Conservation (phyloP, 2,113 vertebrate species). For the Hippocampus barbouri region DNA sequence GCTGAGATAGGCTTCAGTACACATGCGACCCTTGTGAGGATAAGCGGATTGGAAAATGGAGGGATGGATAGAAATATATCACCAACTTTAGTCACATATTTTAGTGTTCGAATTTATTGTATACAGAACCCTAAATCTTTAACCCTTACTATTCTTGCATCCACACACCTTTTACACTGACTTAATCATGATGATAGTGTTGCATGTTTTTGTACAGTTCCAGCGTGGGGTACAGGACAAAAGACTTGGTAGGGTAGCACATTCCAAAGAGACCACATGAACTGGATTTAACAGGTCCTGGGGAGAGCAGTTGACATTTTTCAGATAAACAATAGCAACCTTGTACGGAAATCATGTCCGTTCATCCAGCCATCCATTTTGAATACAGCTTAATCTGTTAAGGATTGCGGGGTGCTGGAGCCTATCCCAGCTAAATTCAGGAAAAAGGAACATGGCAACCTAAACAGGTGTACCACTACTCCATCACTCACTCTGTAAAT, state of each 20-base stretch:
- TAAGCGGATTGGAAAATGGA: too few species aligned
- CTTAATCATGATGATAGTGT: slow-evolving; percentile 24
- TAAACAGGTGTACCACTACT: too few species aligned
- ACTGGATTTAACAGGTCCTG: slow-evolving; percentile 20
- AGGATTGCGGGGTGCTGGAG: too few species aligned
- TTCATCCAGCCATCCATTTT: too few species aligned
- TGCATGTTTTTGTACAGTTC: slow-evolving; percentile 19
- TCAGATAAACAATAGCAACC: slow-evolving; percentile 6
- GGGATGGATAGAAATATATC: not conserved
- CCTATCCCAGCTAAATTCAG: too few species aligned
- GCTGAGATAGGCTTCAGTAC: too few species aligned
- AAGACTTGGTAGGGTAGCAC: slow-evolving; percentile 6
- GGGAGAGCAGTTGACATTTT: not conserved
- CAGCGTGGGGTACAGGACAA: slow-evolving; percentile 1
- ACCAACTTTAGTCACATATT: not conserved
- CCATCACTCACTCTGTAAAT: too few species aligned
- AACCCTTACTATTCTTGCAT: not conserved
- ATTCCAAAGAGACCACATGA: slow-evolving; percentile 19
- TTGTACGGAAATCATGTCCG: not conserved
- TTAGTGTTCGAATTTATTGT: not conserved
- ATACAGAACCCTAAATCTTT: not conserved
- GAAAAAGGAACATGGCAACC: too few species aligned
- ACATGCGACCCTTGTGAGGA: too few species aligned
- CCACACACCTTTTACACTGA: not conserved
- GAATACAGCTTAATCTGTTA: too few species aligned